Base-by-base conservation (phyloP, 2,888 invertebrate genomes). In the Thymelicus sylvestris region DNA sequence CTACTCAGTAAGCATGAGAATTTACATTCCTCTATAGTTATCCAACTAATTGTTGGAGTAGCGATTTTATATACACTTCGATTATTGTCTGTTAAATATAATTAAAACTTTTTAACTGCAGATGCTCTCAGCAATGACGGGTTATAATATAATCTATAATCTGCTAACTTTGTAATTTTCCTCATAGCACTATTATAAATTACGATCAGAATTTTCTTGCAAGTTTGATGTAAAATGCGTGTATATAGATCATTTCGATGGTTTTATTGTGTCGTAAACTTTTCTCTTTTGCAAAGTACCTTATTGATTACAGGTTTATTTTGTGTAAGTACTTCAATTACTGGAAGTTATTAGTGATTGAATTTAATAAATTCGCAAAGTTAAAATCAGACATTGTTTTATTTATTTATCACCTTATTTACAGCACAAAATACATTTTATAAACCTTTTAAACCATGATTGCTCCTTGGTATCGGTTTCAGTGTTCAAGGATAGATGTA, bases 311-410 rank as follows among this genome's bases (percentile, higher is more conserved):
- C 86, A 86, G 84, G 81, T 88, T 89, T 86, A 88, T 88, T 88
- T 88, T 88, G 80, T 86, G 78, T 88, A 88, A 87, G 84, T 90
- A 91, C 88, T 92, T 91, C 91, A 87, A 90, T 88, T 89, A 88
- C 89, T 90, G 87, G 90, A 90, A 91, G 91, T 90, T 85, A 76
- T 86, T 85, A 87, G 91, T 89, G 89, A 93, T 92, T 92, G 93
- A 93, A 93, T 92, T 92, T 91, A 93, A 93, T 93, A 93, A 93
- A 93, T 93, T 93, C 93, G 85, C 90, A 85, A 89, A 87, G 84
- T 82, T 80, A 76, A 87, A 85, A 83, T 76, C 52, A 47, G 15
- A 75, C 66, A 65, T 82, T 76, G 83, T 91, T 90, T 92, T 81
- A 87, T 88, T 90, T 85, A 72, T 44, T 71, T 74, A 66, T 24